Evolutionary conservation across 23 tunicate species (phyloP).

Genomic region (Ascidia mentula): DNA sequence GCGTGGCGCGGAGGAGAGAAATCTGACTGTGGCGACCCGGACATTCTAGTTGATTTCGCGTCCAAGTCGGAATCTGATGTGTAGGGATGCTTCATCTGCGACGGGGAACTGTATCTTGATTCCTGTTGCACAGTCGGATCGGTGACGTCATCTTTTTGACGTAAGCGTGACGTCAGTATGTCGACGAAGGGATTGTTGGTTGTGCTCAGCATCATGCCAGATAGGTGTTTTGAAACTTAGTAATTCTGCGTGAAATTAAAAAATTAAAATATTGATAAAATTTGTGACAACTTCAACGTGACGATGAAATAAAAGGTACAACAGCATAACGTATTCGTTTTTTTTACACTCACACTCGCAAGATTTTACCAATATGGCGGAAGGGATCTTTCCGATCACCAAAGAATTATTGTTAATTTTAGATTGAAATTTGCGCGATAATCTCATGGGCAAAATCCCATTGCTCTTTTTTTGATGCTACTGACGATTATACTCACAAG

Average conservation of each 20-base stretch:
- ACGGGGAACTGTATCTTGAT: conserved; percentile 6
- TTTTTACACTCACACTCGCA: no score
- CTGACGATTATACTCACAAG: no score
- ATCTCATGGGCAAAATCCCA: no score
- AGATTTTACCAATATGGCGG: no score
- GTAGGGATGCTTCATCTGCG: neutral
- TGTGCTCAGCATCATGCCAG: conserved; percentile 28
- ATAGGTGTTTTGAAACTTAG: neutral
- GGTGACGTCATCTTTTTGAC: conserved; percentile 38
- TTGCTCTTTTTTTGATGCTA: no score
- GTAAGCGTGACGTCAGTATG: conserved; percentile 20
- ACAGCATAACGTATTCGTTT: no score
- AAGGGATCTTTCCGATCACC: no score
- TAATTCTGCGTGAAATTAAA: neutral
- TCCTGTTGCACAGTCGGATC: neutral
- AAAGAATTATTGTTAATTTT: no score
- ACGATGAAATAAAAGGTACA: no score
- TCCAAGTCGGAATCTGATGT: conserved; percentile 7
- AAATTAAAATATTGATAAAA: no score
- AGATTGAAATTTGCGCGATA: no score
- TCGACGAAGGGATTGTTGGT: conserved; percentile 26
- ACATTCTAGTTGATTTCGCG: conserved; percentile 13
- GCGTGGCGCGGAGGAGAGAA: neutral
- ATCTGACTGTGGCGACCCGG: neutral
- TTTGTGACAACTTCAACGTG: no score